Conservation (phyloP, 2,797 vertebrate genomes). For the Picus viridis region DNA sequence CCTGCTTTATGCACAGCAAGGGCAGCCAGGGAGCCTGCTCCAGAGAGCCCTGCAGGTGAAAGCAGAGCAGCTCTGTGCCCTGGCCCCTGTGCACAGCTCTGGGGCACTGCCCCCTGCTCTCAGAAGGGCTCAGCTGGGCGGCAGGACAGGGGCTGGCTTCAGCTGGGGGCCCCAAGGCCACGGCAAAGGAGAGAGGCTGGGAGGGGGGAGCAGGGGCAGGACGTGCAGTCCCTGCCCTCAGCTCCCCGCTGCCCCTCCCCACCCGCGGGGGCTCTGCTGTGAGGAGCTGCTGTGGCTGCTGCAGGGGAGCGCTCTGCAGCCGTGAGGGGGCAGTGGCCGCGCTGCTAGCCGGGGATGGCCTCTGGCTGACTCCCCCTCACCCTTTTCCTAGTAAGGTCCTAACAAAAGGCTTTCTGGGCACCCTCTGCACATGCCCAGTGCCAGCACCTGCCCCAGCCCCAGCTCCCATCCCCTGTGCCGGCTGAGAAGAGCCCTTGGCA, state of each 20-base stretch:
- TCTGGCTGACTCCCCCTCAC: not conserved
- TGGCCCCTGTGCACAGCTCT: not conserved
- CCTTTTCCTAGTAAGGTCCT: not conserved
- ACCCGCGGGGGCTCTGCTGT: too few relatives aligned
- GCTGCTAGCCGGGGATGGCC: not conserved
- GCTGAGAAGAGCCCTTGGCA: not conserved
- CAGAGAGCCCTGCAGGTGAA: not conserved
- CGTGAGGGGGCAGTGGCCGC: not conserved
- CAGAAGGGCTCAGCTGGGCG: not conserved
- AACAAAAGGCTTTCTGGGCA: not conserved
- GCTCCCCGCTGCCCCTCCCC: not conserved
- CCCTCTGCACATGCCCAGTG: not conserved
- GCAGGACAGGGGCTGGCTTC: not conserved
- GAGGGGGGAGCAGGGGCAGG: rapidly evolving
- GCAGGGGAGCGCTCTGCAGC: too few relatives aligned
- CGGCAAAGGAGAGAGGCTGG: not conserved
- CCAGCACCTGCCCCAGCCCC: not conserved
- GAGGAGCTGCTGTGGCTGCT: not conserved
- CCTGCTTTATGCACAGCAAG: not conserved
- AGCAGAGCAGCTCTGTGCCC: not conserved
- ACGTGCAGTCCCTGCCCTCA: rapidly evolving
- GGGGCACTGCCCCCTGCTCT: not conserved
- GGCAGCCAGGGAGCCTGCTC: rapidly evolving
- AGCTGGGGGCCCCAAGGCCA: rapidly evolving
- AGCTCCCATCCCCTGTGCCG: not conserved